Evolutionary conservation across 2,113 vertebrate genomes (phyloP), one percentile per base, ranked within the genome.

Genomic region (Lagenorhynchus albirostris): DNA sequence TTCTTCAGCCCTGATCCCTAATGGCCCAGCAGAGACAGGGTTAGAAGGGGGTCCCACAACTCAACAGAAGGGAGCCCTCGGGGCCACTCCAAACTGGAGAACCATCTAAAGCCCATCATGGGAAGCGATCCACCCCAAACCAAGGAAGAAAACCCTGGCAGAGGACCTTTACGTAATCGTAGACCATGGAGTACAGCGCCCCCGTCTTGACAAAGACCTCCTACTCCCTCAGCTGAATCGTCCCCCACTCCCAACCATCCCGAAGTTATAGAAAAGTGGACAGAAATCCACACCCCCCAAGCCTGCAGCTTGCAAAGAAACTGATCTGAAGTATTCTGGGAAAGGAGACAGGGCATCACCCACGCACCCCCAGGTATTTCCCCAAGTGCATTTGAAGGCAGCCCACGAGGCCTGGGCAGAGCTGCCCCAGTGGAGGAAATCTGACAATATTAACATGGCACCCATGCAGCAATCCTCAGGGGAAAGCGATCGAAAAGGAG

Each of bases 381-480:
- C 81, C 67, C 4, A 18, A 20, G 25, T 8, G 44, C 41, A 1
- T 31, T 2, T n/a, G 80, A 26, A 20, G 2, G 3, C 4, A 13
- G 53, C 17, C 10, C 13, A 2, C 0, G 0, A 1, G 0, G 0
- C 18, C 77, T 4, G 3, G 53, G 68, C 38, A 44, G 62, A 8
- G 31, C 15, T 6, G 58, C 11, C 55, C 44, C 11, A 0, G 1
- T 0, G 9, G 63, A 58, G 2, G 11, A 11, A 44, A 17, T 14
- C 25, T 17, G 23, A 50, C 41, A 4, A 8, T 0, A 18, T 0
- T 8, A 3, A 2, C 70, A 2, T 6, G 18, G 41, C 21, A 11
- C 21, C 41, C 9, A 0, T 7, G 33, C 0, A 0, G 33, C 23
- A 13, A 2, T 29, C 44, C n/a, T 29, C 13, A 2, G 5, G 15